Evolutionary conservation across 2,888 invertebrate species (phyloP), one percentile per base, ranked within the genome.

Genomic region (Diaphora mendica): DNA sequence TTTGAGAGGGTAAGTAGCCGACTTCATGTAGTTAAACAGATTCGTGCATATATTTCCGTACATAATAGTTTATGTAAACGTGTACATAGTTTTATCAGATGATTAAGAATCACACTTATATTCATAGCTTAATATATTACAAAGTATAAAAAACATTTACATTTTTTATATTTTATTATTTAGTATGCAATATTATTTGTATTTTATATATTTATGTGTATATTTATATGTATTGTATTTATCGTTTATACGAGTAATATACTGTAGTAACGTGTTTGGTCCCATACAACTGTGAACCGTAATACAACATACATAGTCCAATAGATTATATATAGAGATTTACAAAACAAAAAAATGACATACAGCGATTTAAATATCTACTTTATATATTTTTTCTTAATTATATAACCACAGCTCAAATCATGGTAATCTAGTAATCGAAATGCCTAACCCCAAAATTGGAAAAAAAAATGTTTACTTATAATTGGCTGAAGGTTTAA

Each of bases 1-100:
- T 93, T 93, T 93, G 93, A 93, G 93, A 83, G 77, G 75, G 75
- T 74, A 79, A 68, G 77, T 84, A 78, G 76, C 79, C 64, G 66
- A 73, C 67, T 77, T 70, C 72, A 78, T 55, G 30, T 77, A 76
- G 71, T 69, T 72, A 71, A 72, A 77, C 62, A 76, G 74, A 82
- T 79, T 77, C 62, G 80, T 81, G 78, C 82, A 85, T 89, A 89
- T 89, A 89, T 90, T 90, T 88, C 78, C 84, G 83, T 79, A 77
- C 76, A 72, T 74, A 72, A 72, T 73, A 70, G 64, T 79, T 68
- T 73, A 73, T 72, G 71, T 64, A 30, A 64, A 55, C 77, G 74
- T 79, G 68, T 81, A 78, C 72, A 82, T 82, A 80, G 67, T 30
- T 72, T 73, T 72, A 48, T 33, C 15, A 70, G 20, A 48, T 30